Evolutionary conservation across 2,797 vertebrate genomes (phyloP), one percentile per base, ranked within the genome.

Genomic region (Myripristis murdjan): DNA sequence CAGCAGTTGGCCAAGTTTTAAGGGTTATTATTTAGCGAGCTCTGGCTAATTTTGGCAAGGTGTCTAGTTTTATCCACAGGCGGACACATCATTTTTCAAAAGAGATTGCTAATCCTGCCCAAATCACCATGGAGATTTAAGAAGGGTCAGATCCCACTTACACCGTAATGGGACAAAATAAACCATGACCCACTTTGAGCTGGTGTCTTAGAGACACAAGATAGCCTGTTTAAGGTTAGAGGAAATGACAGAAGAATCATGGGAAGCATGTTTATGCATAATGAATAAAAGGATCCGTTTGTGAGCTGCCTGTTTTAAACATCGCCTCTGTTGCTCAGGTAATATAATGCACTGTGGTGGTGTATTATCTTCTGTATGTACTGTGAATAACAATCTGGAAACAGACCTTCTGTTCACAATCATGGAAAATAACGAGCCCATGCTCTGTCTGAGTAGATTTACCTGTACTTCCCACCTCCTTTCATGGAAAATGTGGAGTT

Each of bases 11-110:
- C 43, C 49, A 31, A 65, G 22, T 63, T 79, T 70, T 22, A 60
- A 49, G 70, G 56, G 75, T 74, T 79, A 77, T 83, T 70, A 60
- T 39, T 82, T 66, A 77, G 69, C 62, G 70, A 77, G 78, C 70
- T 44, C 6, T 5, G 56, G 67, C 60, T 59, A 24, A 70, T 78
- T 75, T 70, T 74, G 63, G 55, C 67, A 79, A 77, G 63, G 59
- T 70, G 31, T 71, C 70, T 64, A 43, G 56, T 72, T 70, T 77
- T 73, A 49, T 82, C 72, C 60, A 61, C 70, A 52, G n/a, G 14
- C 15, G 51, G 57, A 26, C n/a, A 16, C 37, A 53, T 5, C 57
- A 16, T 18, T 23, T 67, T 77, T 75, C 48, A 74, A 76, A 74
- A 48, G 49, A 12, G 28, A 64, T 31, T 28, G 8, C 57, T 77